These are phyloP conservation scores for Agelastica alni DNA, from an alignment of 2,888 invertebrate species.

Conservation along the genomic window DNA sequence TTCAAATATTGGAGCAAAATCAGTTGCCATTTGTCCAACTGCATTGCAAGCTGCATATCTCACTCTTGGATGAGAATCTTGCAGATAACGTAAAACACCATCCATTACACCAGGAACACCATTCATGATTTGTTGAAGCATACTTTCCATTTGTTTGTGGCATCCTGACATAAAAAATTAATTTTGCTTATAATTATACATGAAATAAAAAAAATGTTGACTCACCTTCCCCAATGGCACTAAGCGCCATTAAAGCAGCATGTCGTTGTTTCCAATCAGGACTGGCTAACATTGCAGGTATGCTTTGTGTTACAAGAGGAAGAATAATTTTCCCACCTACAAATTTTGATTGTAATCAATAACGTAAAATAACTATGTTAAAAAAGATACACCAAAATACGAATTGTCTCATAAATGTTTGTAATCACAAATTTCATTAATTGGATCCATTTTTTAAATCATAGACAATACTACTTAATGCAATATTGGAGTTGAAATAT, in stretches of 20 bases:
- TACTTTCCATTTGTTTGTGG: constrained; percentile 95
- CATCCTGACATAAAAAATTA: constrained; percentile 64
- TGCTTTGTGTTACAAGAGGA: constrained; percentile 78
- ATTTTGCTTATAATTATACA: too few relatives aligned
- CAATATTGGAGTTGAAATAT: background rate
- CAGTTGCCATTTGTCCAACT: constrained; percentile 97
- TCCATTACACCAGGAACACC: constrained; percentile 67
- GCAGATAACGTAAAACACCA: constrained; percentile 50
- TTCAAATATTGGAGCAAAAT: constrained; percentile 95
- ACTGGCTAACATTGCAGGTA: constrained; percentile 85
- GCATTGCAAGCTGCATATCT: constrained; percentile 98
- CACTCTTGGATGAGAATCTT: constrained; percentile 81
- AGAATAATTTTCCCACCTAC: constrained; percentile 74
- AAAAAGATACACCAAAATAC: too few relatives aligned
- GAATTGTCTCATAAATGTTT: constrained; percentile 8
- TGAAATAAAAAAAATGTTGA: too few relatives aligned
- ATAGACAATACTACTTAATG: constrained; percentile 6
- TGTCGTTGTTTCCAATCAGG: constrained; percentile 88
- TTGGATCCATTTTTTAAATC: constrained; percentile 29
- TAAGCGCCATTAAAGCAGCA: constrained; percentile 98
- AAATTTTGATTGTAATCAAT: constrained; percentile 12
- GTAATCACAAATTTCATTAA: constrained; percentile 13
- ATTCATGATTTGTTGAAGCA: constrained; percentile 90
- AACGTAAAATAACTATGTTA: too few relatives aligned
- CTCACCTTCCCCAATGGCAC: constrained; percentile 89